These are phyloP conservation scores for Himalopsyche japonica DNA, from an alignment of 2,888 invertebrate species.

Conservation along the genomic window DNA sequence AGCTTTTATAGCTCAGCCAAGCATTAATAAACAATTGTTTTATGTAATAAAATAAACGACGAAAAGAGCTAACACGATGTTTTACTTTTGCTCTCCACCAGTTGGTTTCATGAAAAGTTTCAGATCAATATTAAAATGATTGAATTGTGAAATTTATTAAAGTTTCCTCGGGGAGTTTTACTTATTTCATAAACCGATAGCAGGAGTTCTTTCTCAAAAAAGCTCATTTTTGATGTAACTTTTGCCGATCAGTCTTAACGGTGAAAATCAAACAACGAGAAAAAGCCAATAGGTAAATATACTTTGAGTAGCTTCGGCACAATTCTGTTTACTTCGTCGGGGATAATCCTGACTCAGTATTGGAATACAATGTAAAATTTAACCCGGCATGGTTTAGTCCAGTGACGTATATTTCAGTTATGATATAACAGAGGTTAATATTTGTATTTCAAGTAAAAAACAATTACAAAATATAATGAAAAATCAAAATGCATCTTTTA, in stretches of 20 bases:
- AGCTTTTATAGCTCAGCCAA: too few species aligned
- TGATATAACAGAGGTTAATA: not conserved
- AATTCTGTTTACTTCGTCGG: not conserved
- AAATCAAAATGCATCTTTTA: too few species aligned
- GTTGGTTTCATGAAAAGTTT: not conserved
- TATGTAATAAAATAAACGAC: too few species aligned
- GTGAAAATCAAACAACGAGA: not conserved
- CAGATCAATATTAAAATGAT: not conserved
- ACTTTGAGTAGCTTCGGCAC: not conserved
- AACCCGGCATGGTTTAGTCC: not conserved
- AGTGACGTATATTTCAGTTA: not conserved
- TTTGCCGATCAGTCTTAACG: slow-evolving; percentile 2
- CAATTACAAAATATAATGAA: too few species aligned
- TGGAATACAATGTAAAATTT: slow-evolving; percentile 20
- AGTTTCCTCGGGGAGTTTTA: not conserved
- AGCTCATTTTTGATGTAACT: slow-evolving; percentile 8
- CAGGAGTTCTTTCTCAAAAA: not conserved
- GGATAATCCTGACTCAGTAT: slow-evolving; percentile 18
- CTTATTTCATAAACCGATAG: not conserved
- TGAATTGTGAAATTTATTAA: not conserved
- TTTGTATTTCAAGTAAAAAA: too few species aligned
- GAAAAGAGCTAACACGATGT: too few species aligned
- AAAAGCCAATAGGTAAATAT: not conserved
- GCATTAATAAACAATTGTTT: too few species aligned
- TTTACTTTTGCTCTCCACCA: too few species aligned